phyloP scores from a whole-genome alignment of 1,140 invertebrate species.

The Maconellicoccus hirsutus region DNA sequence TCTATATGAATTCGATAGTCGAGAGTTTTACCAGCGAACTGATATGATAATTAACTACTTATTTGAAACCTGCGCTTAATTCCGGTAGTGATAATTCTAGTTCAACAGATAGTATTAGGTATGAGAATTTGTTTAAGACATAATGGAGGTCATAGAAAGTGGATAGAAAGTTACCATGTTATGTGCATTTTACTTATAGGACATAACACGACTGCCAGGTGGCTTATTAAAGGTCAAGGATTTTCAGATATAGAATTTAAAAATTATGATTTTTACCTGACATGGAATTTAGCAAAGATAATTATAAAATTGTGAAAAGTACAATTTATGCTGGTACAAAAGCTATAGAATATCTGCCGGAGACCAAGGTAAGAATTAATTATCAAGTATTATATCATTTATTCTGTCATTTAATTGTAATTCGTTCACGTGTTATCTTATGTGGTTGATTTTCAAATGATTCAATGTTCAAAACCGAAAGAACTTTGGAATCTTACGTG shows the following conservation, averaged over 20 bases:
- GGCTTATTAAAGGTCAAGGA: conserved; percentile 14
- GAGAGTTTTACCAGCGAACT: too few relatives aligned
- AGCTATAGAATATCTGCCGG: background rate
- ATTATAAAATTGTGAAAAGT: conserved; percentile 13
- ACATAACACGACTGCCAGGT: background rate
- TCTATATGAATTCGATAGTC: too few relatives aligned
- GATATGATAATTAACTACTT: too few relatives aligned
- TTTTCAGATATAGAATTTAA: background rate
- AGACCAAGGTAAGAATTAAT: conserved; percentile 12
- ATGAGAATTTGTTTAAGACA: background rate
- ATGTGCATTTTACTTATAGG: background rate
- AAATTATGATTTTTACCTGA: background rate
- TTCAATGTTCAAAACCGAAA: too few relatives aligned
- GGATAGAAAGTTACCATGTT: conserved; percentile 11
- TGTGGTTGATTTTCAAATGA: too few relatives aligned
- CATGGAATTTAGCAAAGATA: conserved; percentile 10
- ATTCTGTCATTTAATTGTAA: background rate
- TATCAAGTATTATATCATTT: too few relatives aligned
- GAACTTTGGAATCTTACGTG: too few relatives aligned
- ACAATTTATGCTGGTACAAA: background rate
- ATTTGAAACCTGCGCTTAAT: too few relatives aligned
- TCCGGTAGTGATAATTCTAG: background rate
- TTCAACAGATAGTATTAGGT: background rate
- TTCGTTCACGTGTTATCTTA: background rate
- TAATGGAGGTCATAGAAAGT: conserved; percentile 14